phyloP scores from a whole-genome alignment of 2,113 vertebrate species.

The Sebastes schlegelii region DNA sequence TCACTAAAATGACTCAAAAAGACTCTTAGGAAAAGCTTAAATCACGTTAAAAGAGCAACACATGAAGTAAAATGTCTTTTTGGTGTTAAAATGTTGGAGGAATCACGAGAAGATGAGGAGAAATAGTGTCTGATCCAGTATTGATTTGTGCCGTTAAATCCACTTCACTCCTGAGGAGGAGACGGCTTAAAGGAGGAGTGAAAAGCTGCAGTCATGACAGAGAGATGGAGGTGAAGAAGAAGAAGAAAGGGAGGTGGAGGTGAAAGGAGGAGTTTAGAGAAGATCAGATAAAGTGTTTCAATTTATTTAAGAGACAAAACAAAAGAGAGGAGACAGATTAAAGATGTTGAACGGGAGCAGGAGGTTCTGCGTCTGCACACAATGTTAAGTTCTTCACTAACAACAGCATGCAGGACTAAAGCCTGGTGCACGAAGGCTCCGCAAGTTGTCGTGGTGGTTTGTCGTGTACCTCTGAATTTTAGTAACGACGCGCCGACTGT shows the following conservation, averaged over 20 bases:
- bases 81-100: background rate
- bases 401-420: too few relatives aligned
- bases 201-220: slow-evolving; percentile 3
- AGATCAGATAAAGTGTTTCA: slow-evolving; percentile 8
- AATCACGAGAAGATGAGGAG: background rate
- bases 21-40: background rate
- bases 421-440: too few relatives aligned
- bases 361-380: background rate
- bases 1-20: background rate
- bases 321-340: slow-evolving; percentile 2
- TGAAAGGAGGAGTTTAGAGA: slow-evolving; percentile 6
- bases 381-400: too few relatives aligned
- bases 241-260: background rate
- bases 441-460: too few relatives aligned
- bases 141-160: slow-evolving; percentile 41
- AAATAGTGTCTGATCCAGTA: slow-evolving; percentile 15
- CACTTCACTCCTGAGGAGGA: slow-evolving; percentile 43
- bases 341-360: background rate
- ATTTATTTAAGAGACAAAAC: background rate
- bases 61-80: rapidly evolving
- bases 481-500: too few relatives aligned
- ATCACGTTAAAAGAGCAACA: background rate
- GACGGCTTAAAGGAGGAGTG: slow-evolving; percentile 31
- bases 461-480: too few relatives aligned
- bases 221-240: slow-evolving; percentile 19